phyloP scores from a whole-genome alignment of 2,888 invertebrate genomes.

The Hermaeophaga mercurialis region DNA sequence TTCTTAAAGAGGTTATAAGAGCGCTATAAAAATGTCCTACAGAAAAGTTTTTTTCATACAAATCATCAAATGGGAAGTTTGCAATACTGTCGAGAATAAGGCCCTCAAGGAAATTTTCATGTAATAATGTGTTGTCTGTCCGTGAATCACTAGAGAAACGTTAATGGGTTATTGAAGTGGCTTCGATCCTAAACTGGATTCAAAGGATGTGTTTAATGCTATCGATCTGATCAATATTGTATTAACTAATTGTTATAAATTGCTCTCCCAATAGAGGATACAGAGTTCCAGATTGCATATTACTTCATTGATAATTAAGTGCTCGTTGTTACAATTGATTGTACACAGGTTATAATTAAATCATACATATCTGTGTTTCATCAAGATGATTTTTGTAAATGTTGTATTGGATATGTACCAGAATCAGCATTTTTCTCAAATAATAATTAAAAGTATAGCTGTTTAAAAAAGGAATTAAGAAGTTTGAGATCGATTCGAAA shows the following conservation, averaged over 20 bases:
- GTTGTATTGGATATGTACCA: too few relatives aligned
- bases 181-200: conserved; percentile 1
- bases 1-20: too few relatives aligned
- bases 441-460: too few relatives aligned
- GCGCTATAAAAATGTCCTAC: too few relatives aligned
- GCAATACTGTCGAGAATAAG: neutral
- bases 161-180: conserved; percentile 20
- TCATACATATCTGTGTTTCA: too few relatives aligned
- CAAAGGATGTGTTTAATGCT: conserved; percentile 20
- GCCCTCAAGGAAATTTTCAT: conserved; percentile 7
- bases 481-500: too few relatives aligned
- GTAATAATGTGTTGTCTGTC: conserved; percentile 11
- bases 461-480: too few relatives aligned
- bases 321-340: neutral
- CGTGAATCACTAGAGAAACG: conserved; percentile 17
- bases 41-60: too few relatives aligned
- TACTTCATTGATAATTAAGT: neutral
- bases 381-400: too few relatives aligned
- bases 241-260: conserved; percentile 23
- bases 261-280: neutral
- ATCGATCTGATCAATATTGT: conserved; percentile 18
- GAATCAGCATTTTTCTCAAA: too few relatives aligned
- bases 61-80: too few relatives aligned
- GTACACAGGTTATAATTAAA: too few relatives aligned
- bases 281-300: neutral